Percentiles rank a stretch among this genome's conserved stretches.
These are phyloP conservation scores for Brachionus koreanus DNA, from an alignment of 1,140 invertebrate genomes.

Conservation along the genomic window DNA sequence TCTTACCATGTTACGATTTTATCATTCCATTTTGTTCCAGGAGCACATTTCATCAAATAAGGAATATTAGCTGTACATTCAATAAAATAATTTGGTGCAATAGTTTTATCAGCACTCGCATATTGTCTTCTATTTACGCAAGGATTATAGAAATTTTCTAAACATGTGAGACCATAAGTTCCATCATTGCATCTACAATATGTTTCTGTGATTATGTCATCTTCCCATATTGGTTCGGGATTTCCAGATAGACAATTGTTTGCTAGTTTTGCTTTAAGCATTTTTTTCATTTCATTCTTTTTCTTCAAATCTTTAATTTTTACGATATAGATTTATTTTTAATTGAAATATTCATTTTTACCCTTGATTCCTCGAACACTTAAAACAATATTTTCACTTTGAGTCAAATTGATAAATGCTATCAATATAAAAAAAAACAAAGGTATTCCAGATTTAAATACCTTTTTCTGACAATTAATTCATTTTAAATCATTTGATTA, in stretches of 20 bases:
- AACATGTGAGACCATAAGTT: conserved; percentile 1
- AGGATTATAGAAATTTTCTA: conserved; percentile 19
- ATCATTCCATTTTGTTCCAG: conserved; percentile 41
- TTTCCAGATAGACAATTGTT: conserved; percentile 18
- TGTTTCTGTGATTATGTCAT: conserved; percentile 20
- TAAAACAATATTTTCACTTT: not conserved
- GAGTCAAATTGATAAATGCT: not conserved
- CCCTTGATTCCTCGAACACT: not conserved
- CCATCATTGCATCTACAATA: conserved; percentile 34
- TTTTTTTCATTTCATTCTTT: not conserved
- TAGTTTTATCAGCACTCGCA: not conserved
- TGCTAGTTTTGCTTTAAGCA: not conserved
- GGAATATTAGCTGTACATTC: conserved; percentile 4
- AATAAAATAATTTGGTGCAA: conserved; percentile 37
- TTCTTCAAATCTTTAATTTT: not conserved
- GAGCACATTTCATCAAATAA: conserved; percentile 43
- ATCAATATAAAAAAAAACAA: not conserved
- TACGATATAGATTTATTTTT: not conserved
- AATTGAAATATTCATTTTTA: not conserved
- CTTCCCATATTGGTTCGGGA: conserved; percentile 40
- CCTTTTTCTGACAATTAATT: not conserved
- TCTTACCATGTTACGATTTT: conserved; percentile 11
- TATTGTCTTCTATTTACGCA: not conserved
- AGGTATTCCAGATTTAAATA: not conserved
- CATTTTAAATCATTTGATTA: not conserved